phyloP scores from a whole-genome alignment of 2,797 vertebrate species.

The Adrianichthys oophorus region DNA sequence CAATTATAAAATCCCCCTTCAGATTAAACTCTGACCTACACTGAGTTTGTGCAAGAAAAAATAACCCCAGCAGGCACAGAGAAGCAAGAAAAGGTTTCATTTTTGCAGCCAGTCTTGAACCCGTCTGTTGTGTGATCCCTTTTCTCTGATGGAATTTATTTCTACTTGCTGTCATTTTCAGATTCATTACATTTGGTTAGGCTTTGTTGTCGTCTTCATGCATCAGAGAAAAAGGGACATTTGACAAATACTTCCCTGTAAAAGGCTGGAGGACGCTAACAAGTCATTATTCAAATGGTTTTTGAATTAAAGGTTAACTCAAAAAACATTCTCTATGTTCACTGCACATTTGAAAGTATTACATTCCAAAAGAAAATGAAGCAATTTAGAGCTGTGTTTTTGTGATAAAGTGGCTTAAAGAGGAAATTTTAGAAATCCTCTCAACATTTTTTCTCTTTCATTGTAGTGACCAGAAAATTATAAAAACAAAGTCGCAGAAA shows the following conservation, averaged over 20 bases:
- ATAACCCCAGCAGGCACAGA: constrained; percentile 38
- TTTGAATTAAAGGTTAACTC: neutral
- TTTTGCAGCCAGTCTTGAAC: constrained; percentile 2
- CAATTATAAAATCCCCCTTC: constrained; percentile 70
- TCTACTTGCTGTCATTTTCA: neutral
- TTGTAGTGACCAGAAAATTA: no score
- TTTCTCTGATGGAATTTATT: neutral
- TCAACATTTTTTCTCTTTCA: no score
- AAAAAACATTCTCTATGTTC: no score
- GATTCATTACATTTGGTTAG: neutral
- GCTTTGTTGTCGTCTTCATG: constrained; percentile 41
- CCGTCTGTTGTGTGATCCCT: constrained; percentile 1
- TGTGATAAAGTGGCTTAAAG: no score
- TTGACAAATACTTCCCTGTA: constrained; percentile 9
- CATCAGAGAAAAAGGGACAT: constrained; percentile 2
- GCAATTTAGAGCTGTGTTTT: no score
- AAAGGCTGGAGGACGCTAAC: constrained; percentile 27
- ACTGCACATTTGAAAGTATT: no score
- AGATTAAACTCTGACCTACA: constrained; percentile 61
- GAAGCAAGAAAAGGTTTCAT: constrained; percentile 40
- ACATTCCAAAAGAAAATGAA: no score
- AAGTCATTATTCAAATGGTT: constrained; percentile 43
- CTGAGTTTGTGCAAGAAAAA: constrained; percentile 9
- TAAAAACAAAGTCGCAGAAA: no score
- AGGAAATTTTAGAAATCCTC: no score